Evolutionary conservation across 2,888 invertebrate species (phyloP).

Genomic region (Pyralis farinalis): DNA sequence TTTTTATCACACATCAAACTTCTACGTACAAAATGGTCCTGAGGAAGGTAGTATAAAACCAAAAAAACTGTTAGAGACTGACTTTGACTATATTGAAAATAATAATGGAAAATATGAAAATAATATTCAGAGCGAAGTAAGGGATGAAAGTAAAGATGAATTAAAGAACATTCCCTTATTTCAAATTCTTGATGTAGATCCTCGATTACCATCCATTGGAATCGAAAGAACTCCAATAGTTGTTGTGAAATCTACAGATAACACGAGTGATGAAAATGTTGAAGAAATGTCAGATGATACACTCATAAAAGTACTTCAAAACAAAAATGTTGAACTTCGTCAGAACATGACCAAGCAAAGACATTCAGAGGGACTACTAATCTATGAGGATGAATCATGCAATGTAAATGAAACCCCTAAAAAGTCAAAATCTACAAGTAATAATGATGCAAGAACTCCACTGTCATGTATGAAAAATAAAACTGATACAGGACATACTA

Average conservation of each 20-base stretch:
- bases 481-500: conserved; percentile 48
- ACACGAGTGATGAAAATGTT: conserved; percentile 47
- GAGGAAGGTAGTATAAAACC: conserved; percentile 34
- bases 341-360: conserved; percentile 42
- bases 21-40: conserved; percentile 33
- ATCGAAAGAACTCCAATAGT: conserved; percentile 76
- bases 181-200: conserved; percentile 60
- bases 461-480: conserved; percentile 76
- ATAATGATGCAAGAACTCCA: conserved; percentile 65
- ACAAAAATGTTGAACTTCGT: conserved; percentile 52
- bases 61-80: conserved; percentile 78
- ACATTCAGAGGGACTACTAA: conserved; percentile 72
- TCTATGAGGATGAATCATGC: conserved; percentile 79
- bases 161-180: conserved; percentile 36
- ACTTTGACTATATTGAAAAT: conserved; percentile 80
- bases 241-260: conserved; percentile 43
- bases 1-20: too few relatives aligned
- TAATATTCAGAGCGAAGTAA: conserved; percentile 17
- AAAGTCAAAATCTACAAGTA: conserved; percentile 52
- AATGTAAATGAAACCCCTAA: conserved; percentile 50
- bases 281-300: conserved; percentile 74
- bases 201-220: conserved; percentile 68
- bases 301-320: conserved; percentile 64
- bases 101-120: conserved; percentile 38
- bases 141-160: conserved; percentile 20